Evolutionary conservation across 2,888 invertebrate genomes (phyloP), one percentile per base, ranked within the genome.

Genomic region (Drosophila lacicola): DNA sequence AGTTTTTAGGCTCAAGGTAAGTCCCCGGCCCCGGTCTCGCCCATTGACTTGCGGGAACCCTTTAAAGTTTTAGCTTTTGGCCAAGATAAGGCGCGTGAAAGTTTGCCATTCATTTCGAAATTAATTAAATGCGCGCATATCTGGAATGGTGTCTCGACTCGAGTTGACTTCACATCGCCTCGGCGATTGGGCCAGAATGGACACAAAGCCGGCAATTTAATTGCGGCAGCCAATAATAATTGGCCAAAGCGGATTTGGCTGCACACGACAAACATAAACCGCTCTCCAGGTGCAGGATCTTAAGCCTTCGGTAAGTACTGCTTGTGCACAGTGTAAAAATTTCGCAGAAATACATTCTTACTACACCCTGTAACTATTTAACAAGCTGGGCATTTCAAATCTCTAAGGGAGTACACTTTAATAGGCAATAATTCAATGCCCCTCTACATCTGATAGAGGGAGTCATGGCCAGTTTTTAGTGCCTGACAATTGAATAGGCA

Each of bases 81-180:
- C 61, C 57, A 64, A 29, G 79, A 82, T 83, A 82, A 78, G 69
- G 61, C 70, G 36, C 50, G 33, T 10, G 19, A 80, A 84, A 82
- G 73, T 80, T 84, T 68, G 60, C 70, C 62, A 68, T 80, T 82
- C 82, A 71, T 78, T 80, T 68, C 56, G 62, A 82, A 82, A 84
- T 82, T 82, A 82, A 82, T 82, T 84, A 84, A 82, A 82, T 74
- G 70, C 14, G 56, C 53, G 41, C 61, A 74, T 67, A 75, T 68
- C 74, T 74, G 37, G 49, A 34, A 45, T 44, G 19, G 55, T 47
- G 58, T 68, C 70, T 44, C 53, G 56, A 42, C 13, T 58, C 70
- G 53, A 62, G 58, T 41, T 51, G 44, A 34, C 34, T 57, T 25
- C 4, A 44, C 19, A 55, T 19, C 21, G 34, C 17, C 46, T 60